Conservation (phyloP, 2,888 invertebrate species). For the Orthosia incerta region DNA sequence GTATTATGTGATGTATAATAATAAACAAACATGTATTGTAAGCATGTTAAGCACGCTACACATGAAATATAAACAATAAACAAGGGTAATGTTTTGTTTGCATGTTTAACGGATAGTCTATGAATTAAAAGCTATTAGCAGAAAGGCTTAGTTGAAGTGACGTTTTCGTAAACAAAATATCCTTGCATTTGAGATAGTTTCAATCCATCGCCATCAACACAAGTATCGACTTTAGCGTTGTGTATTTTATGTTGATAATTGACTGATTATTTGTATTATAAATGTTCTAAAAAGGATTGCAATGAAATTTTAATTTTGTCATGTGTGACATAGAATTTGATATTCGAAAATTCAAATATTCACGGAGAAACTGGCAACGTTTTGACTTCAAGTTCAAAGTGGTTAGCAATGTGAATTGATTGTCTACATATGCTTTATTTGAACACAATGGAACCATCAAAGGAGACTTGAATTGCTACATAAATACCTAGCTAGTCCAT, state of each 20-base stretch:
- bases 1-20: constrained; percentile 29
- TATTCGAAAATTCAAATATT: not conserved
- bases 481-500: not conserved
- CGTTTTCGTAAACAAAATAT: constrained; percentile 15
- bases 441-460: constrained; percentile 54
- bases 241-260: too few relatives aligned
- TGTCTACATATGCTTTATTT: constrained; percentile 23
- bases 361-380: not conserved
- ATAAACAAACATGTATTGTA: constrained; percentile 44
- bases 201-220: too few relatives aligned
- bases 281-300: too few relatives aligned
- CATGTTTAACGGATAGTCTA: constrained; percentile 46
- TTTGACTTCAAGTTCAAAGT: constrained; percentile 31
- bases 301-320: too few relatives aligned
- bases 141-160: constrained; percentile 21
- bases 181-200: too few relatives aligned
- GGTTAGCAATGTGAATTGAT: constrained; percentile 29
- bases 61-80: constrained; percentile 53
- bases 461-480: constrained; percentile 12
- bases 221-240: too few relatives aligned
- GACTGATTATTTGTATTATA: too few relatives aligned
- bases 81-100: constrained; percentile 56
- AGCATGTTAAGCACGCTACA: constrained; percentile 32
- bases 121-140: constrained; percentile 45
- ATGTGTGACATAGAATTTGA: too few relatives aligned